A percentile compares a stretch with the other conserved stretches of the same genome.
Evolutionary conservation across 2,797 vertebrate genomes (phyloP).

Genomic region (Helostoma temminkii): DNA sequence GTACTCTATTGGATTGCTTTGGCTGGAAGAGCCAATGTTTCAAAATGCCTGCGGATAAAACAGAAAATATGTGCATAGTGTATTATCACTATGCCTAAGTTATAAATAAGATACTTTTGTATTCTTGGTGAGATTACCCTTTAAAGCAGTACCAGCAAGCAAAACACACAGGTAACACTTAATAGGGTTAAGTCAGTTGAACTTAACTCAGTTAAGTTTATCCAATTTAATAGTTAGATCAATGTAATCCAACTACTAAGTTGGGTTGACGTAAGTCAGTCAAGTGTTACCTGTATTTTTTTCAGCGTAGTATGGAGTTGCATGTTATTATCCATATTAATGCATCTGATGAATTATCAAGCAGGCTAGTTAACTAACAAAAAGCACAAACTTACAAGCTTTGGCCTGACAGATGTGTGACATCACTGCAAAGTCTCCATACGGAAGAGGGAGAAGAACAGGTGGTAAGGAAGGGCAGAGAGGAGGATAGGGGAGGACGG

Average conservation of each 20-base stretch:
- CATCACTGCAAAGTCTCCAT: constrained; percentile 37
- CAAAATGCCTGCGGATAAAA: constrained; percentile 15
- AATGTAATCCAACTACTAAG: no score
- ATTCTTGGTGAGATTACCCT: neutral
- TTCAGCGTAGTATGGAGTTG: neutral
- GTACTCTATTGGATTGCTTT: constrained; percentile 36
- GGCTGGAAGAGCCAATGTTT: constrained; percentile 20
- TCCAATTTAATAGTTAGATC: no score
- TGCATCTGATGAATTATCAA: constrained; percentile 2
- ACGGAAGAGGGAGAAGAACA: constrained; percentile 2
- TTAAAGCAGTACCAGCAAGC: neutral
- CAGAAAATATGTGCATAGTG: neutral
- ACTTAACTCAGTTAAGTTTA: no score
- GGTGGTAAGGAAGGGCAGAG: constrained; percentile 27
- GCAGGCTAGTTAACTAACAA: constrained; percentile 10
- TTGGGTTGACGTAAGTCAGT: no score
- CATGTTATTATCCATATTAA: constrained; percentile 9
- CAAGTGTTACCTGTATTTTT: no score
- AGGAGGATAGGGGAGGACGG: constrained; percentile 4
- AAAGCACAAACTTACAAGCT: constrained; percentile 22
- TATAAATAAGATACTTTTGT: constrained; percentile 15
- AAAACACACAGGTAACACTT: no score
- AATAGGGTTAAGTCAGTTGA: no score
- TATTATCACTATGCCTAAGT: constrained; percentile 1
- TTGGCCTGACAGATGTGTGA: constrained; percentile 34